phyloP scores from a whole-genome alignment of 2,888 invertebrate species.

The Ferrisia virgata region DNA sequence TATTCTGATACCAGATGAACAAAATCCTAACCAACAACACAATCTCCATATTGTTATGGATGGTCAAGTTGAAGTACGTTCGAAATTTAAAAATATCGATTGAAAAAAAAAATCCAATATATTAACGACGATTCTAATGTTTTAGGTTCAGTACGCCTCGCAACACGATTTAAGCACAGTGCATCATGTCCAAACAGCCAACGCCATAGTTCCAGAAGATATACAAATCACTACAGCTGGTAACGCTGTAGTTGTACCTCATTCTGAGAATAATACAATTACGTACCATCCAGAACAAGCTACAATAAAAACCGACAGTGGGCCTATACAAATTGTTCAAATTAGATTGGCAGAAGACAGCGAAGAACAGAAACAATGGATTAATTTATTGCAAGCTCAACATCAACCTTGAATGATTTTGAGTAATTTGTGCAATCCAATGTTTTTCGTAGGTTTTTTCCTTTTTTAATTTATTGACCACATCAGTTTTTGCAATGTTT shows the following conservation, averaged over 20 bases:
- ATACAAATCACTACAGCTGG: conserved; percentile 47
- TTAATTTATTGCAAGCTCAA: conserved; percentile 50
- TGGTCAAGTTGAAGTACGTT: conserved; percentile 35
- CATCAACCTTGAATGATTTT: conserved; percentile 33
- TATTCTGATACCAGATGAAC: conserved; percentile 35
- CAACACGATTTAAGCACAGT: conserved; percentile 43
- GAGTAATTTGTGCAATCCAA: background rate
- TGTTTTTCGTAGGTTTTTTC: background rate
- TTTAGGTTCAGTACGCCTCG: conserved; percentile 35
- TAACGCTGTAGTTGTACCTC: conserved; percentile 45
- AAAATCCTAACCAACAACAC: conserved; percentile 27
- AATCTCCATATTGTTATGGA: conserved; percentile 43
- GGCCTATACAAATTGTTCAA: conserved; percentile 52
- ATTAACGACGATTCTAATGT: no score
- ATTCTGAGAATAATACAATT: conserved; percentile 41
- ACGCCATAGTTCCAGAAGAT: conserved; percentile 47
- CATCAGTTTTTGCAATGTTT: background rate
- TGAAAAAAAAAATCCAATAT: no score
- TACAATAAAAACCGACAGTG: conserved; percentile 50
- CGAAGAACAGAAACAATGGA: conserved; percentile 50
- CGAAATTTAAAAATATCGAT: background rate
- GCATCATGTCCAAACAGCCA: conserved; percentile 46
- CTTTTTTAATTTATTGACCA: background rate
- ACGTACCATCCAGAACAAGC: conserved; percentile 44
- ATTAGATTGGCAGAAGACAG: conserved; percentile 51